Percentiles rank a stretch among this genome's conserved stretches.
These are phyloP conservation scores for Panurus biarmicus DNA, from an alignment of 2,113 vertebrate genomes.

Conservation along the genomic window DNA sequence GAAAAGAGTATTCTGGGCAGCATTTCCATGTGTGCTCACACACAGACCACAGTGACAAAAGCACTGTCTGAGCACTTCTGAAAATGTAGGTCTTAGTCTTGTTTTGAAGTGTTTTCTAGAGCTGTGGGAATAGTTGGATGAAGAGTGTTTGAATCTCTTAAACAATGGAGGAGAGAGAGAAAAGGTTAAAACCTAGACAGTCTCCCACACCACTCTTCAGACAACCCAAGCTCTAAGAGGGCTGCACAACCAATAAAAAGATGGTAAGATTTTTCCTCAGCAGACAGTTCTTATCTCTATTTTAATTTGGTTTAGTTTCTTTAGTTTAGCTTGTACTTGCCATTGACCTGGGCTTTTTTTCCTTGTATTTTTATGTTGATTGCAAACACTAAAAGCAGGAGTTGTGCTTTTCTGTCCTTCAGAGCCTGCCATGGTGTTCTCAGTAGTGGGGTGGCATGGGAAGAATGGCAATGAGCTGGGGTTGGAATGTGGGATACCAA, in stretches of 20 bases:
- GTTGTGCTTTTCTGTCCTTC: neutral
- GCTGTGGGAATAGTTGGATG: neutral
- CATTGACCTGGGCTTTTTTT: neutral
- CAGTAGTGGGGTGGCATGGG: neutral
- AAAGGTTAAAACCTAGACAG: neutral
- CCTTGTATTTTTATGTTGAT: neutral
- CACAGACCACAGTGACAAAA: neutral
- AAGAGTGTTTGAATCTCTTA: neutral
- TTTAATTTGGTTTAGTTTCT: neutral
- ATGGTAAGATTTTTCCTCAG: neutral
- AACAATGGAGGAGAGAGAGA: neutral
- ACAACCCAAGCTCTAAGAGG: neutral
- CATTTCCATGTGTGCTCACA: neutral
- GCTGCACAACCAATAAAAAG: neutral
- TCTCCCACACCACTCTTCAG: neutral
- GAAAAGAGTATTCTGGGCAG: neutral
- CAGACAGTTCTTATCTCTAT: neutral
- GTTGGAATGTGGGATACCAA: neutral
- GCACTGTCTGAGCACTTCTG: neutral
- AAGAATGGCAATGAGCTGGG: neutral
- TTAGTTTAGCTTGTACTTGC: neutral
- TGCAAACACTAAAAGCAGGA: neutral
- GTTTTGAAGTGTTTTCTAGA: conserved; percentile 1
- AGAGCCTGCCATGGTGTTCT: neutral
- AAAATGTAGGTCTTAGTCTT: neutral